Evolutionary conservation across 2,888 invertebrate genomes (phyloP).

Genomic region (Phasia obesa): DNA sequence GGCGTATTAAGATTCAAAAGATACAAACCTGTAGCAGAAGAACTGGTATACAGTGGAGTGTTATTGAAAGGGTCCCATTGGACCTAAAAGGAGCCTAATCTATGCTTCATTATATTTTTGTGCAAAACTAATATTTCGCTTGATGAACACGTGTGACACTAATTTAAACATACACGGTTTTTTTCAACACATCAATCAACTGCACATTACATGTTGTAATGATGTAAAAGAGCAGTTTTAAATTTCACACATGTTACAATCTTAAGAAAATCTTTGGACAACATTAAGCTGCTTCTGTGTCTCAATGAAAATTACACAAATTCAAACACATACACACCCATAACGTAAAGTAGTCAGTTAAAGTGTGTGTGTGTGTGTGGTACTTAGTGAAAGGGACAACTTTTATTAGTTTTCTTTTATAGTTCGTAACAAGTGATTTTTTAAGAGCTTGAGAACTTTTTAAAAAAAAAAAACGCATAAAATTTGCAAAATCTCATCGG

Average conservation of each 20-base stretch:
- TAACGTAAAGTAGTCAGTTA: not conserved
- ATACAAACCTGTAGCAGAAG: too few species aligned
- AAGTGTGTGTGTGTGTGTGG: not conserved
- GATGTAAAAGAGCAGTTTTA: constrained; percentile 35
- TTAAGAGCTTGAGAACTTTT: too few species aligned
- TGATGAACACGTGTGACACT: not conserved
- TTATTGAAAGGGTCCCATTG: too few species aligned
- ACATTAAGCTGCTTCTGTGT: constrained; percentile 35
- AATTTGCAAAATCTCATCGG: too few species aligned
- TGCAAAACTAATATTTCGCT: not conserved
- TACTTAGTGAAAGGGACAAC: constrained; percentile 67
- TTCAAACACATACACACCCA: not conserved
- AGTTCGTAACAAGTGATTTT: too few species aligned
- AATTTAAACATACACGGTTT: not conserved
- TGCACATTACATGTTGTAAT: not conserved
- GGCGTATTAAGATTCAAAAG: too few species aligned
- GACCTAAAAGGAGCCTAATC: too few species aligned
- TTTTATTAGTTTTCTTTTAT: constrained; percentile 36
- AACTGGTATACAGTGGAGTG: too few species aligned
- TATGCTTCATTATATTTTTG: too few species aligned
- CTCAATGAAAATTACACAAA: constrained; percentile 33
- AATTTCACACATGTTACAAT: constrained; percentile 52
- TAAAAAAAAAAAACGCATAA: too few species aligned
- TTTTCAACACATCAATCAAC: not conserved
- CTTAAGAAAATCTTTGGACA: constrained; percentile 54